phyloP scores from a whole-genome alignment of 2,797 vertebrate species.

The Serranus cabrilla region DNA sequence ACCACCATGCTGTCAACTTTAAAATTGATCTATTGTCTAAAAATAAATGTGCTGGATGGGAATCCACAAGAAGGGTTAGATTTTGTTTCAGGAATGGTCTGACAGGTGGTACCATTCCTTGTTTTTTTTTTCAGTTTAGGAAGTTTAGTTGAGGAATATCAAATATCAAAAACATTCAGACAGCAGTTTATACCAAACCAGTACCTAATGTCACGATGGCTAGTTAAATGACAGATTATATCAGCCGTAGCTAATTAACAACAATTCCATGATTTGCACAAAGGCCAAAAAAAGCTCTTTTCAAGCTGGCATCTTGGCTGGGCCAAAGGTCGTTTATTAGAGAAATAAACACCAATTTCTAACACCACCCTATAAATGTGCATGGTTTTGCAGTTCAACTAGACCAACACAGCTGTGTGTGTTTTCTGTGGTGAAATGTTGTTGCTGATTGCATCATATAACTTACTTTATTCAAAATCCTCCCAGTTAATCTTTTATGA shows the following conservation, averaged over 20 bases:
- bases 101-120: not conserved
- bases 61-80: not conserved
- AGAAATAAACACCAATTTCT: not conserved
- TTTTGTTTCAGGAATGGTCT: not conserved
- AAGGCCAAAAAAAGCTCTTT: not conserved
- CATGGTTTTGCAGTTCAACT: not conserved
- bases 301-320: not conserved
- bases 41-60: not conserved
- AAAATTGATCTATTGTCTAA: slow-evolving; percentile 8
- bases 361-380: not conserved
- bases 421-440: not conserved
- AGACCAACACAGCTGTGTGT: not conserved
- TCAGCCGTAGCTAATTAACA: slow-evolving; percentile 4
- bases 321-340: not conserved
- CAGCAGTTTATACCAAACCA: not conserved
- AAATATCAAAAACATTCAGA: not conserved
- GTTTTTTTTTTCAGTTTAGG: no score
- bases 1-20: slow-evolving; percentile 4
- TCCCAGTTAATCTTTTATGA: slow-evolving; percentile 6
- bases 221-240: not conserved
- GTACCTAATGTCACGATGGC: not conserved
- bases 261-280: not conserved
- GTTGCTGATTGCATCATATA: not conserved
- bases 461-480: not conserved
- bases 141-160: no score